These are phyloP conservation scores for Dinomys branickii DNA, from an alignment of 2,113 vertebrate genomes.

Conservation along the genomic window DNA sequence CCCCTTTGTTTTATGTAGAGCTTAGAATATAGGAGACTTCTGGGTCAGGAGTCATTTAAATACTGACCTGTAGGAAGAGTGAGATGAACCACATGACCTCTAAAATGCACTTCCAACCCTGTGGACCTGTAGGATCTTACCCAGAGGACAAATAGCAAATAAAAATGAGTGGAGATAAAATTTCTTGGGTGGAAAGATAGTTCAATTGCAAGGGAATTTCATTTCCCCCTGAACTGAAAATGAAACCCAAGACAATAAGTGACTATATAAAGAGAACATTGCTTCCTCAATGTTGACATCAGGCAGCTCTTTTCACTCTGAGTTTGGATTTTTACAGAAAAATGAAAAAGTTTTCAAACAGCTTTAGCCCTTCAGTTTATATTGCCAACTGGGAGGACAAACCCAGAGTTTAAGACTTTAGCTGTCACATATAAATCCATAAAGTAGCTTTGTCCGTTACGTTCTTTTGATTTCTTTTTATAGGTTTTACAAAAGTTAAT, in stretches of 20 bases:
- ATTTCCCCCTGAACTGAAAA: conserved; percentile 80
- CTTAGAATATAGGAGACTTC: conserved; percentile 46
- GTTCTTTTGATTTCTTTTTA: conserved; percentile 60
- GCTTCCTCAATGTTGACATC: conserved; percentile 69
- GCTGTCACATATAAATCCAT: background rate
- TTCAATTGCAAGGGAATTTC: conserved; percentile 82
- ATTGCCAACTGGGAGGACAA: background rate
- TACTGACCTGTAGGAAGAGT: conserved; percentile 61
- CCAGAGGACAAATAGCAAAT: conserved; percentile 79
- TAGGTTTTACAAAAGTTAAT: conserved; percentile 56
- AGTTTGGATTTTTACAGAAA: conserved; percentile 72
- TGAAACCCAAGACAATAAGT: conserved; percentile 82
- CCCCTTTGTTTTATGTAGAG: background rate
- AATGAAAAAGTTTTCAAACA: conserved; percentile 65
- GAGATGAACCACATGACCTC: conserved; percentile 66
- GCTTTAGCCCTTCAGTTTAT: background rate
- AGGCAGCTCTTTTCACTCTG: conserved; percentile 48
- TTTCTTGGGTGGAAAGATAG: conserved; percentile 79
- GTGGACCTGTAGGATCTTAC: conserved; percentile 60
- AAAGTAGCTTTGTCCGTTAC: background rate
- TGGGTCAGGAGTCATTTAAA: conserved; percentile 70
- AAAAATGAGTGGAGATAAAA: conserved; percentile 78
- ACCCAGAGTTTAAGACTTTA: background rate
- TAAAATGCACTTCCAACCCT: conserved; percentile 58
- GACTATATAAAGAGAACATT: conserved; percentile 75